Evolutionary conservation across 2,888 invertebrate genomes (phyloP).

Genomic region (Galerucella calmariensis): DNA sequence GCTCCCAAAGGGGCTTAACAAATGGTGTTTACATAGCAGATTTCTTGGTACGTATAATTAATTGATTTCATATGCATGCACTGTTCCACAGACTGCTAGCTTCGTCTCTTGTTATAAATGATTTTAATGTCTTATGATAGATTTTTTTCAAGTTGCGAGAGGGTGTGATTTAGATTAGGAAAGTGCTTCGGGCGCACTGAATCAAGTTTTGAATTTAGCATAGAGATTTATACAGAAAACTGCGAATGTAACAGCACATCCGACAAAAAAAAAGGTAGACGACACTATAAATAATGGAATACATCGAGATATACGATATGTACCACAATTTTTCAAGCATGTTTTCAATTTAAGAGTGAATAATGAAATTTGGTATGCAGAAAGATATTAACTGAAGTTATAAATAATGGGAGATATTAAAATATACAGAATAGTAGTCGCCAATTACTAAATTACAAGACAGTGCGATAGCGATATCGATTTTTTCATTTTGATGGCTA

Average conservation of each 20-base stretch:
- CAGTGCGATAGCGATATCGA: too few species aligned
- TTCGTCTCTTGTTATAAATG: slow-evolving; percentile 35
- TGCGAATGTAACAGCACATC: not conserved
- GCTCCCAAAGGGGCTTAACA: slow-evolving; percentile 41
- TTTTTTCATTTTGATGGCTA: too few species aligned
- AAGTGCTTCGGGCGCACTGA: not conserved
- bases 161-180: not conserved
- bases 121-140: slow-evolving; percentile 28
- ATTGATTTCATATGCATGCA: slow-evolving; percentile 46
- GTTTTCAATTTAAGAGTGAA: too few species aligned
- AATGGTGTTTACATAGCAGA: slow-evolving; percentile 45
- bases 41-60: slow-evolving; percentile 45
- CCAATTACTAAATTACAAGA: too few species aligned
- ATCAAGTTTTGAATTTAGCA: slow-evolving; percentile 6
- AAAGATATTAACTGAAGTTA: too few species aligned
- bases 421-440: too few species aligned
- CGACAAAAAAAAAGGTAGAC: not conserved
- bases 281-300: too few species aligned
- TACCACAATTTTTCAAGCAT: too few species aligned
- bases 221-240: not conserved
- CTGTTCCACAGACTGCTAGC: slow-evolving; percentile 34
- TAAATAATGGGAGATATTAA: too few species aligned
- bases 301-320: too few species aligned
- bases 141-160: not conserved
- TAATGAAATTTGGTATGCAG: too few species aligned